Evolutionary conservation across 1,140 invertebrate species (phyloP), one percentile per base, ranked within the genome.

Genomic region (Drosophila yakuba): DNA sequence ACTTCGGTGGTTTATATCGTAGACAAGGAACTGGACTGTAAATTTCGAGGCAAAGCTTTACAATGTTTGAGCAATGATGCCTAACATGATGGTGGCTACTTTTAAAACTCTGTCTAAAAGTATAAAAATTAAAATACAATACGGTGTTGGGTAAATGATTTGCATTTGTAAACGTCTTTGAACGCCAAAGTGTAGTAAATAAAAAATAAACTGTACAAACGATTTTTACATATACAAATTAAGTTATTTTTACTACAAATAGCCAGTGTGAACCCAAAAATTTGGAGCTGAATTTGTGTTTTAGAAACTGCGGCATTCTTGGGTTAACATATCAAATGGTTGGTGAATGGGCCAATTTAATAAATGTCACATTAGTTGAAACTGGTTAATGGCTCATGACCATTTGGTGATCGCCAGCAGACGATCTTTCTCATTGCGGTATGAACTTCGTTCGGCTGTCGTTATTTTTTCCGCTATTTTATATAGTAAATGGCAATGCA

Each of bases 371-470:
- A 56, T 69, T 48, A 71, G 10, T 35, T 12, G 5, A 20, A 1
- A 32, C 7, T n/a, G 25, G 36, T 7, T 11, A 0, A 12, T 58
- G 20, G 43, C 35, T 10, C 61, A 39, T 67, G 66, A 67, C 66
- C 23, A 55, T 35, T 50, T 36, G 43, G 39, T 57, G 44, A 17
- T 11, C 5, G 11, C n/a, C 43, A 20, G 12, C 35, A 23, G n/a
- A 15, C 20, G 5, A 23, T 35, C n/a, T 5, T 8, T 38, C n/a
- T 44, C 54, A 76, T 76, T 75, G 28, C 61, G 38, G 51, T 10
- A 76, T 76, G 73, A 43, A 47, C 11, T 36, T 54, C 54, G 62
- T 67, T 43, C 47, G 15, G 38, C 15, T 38, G 4, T 48, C 48
- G 11, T 57, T 55, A 36, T 36, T 63, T 11, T 38, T 78, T 15